These are phyloP conservation scores for Nothobranchius kuhntae DNA, from an alignment of 2,113 vertebrate species.

Conservation along the genomic window DNA sequence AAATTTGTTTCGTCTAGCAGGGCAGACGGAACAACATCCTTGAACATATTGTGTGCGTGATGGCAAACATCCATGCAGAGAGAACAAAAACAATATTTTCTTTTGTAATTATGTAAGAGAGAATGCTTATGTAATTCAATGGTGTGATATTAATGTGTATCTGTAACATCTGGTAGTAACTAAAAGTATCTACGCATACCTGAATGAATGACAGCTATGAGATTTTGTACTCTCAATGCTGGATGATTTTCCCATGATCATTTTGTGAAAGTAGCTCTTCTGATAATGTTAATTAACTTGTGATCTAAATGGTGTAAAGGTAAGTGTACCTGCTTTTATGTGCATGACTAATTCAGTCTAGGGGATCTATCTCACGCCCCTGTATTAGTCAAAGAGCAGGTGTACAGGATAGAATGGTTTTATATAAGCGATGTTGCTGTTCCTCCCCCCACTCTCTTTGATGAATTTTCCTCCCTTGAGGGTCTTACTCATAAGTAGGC, in stretches of 20 bases:
- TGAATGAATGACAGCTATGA: not conserved
- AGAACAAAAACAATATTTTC: conserved; percentile 31
- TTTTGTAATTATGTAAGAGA: conserved; percentile 42
- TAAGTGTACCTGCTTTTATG: not conserved
- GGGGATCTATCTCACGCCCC: not conserved
- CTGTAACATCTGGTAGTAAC: not conserved
- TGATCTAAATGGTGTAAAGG: not conserved
- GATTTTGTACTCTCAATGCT: not conserved
- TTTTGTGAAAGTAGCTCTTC: not conserved
- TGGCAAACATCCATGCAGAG: conserved; percentile 5
- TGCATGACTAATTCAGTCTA: not conserved
- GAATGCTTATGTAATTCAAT: conserved; percentile 21
- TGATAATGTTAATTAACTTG: not conserved
- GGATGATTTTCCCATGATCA: not conserved
- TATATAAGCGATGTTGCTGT: conserved; percentile 20
- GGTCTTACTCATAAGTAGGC: conserved; percentile 53
- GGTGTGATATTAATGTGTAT: not conserved
- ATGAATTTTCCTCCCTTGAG: conserved; percentile 50
- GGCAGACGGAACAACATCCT: conserved; percentile 16
- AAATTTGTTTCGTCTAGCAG: not conserved
- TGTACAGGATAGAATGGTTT: conserved; percentile 44
- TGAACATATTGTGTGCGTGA: conserved; percentile 32
- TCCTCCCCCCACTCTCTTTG: conserved; percentile 35
- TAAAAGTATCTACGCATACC: not conserved
- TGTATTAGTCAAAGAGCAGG: conserved; percentile 29